Evolutionary conservation across 2,797 vertebrate genomes (phyloP), one percentile per base, ranked within the genome.

Genomic region (Tadarida brasiliensis): DNA sequence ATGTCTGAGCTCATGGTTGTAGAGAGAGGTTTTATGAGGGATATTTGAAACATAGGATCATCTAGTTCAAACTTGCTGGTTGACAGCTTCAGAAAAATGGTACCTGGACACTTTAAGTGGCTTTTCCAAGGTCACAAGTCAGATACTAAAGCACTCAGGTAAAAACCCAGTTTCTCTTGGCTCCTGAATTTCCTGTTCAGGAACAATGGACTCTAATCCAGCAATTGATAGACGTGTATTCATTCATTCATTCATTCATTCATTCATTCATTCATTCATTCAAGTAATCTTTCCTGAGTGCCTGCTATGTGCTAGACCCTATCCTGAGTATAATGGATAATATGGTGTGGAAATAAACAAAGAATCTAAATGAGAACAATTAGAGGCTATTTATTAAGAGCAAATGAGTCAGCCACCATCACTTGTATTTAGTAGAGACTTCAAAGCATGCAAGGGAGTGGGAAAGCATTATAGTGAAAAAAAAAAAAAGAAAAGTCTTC

Each of bases 11-110:
- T 77, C 87, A 30, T 44, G 22, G 44, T 11, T 47, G 11, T 56
- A 91, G 35, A 87, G 54, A 77, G 80, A 96, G 35, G 16, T 74
- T 84, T 95, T 87, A 57, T 51, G 28, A 59, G 19, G 19, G 11
- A 77, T 68, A 54, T 76, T 65, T 57, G 47, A 95, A 93, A 81
- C 30, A 33, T 11, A 22, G 33, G 8, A 59, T 80, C 35, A 88
- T 74, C 17, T 80, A 61, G 56, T 47, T n/a, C 56, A 82, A 81
- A 71, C 16, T 57, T 81, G 17, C 3, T 57, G 39, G 33, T n/a
- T 92, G 61, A 63, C 5, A 80, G 5, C 11, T 65, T 94, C 76
- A 78, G 49, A 83, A 95, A 87, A 91, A 73, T n/a, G 30, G 26
- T 22, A 39, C n/a, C 39, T 20, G 47, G 14, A 68, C 14, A 35